Evolutionary conservation across 2,888 invertebrate genomes (phyloP).

Genomic region (Prenolepis imparis): DNA sequence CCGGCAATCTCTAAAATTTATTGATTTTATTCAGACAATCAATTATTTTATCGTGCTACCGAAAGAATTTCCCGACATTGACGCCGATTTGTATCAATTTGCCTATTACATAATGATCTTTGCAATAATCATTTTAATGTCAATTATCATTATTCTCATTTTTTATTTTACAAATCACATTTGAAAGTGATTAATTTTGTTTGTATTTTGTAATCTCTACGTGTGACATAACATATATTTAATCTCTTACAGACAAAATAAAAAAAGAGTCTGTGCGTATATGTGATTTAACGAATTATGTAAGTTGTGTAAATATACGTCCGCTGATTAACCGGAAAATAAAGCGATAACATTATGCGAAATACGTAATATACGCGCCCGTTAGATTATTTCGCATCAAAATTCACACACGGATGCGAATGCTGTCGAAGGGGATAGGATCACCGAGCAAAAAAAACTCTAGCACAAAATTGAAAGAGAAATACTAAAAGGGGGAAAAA

Average conservation of each 20-base stretch:
- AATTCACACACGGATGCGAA: slow-evolving; percentile 52
- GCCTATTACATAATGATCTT: neutral
- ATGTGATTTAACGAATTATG: neutral
- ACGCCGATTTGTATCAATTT: slow-evolving; percentile 7
- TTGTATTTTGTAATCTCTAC: neutral
- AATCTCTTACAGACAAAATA: neutral
- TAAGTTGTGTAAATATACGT: slow-evolving; percentile 17
- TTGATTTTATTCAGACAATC: slow-evolving; percentile 1
- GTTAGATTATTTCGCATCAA: slow-evolving; percentile 48
- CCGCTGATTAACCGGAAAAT: slow-evolving; percentile 10
- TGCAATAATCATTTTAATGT: neutral
- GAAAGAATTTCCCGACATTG: slow-evolving; percentile 10
- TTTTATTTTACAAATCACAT: neutral
- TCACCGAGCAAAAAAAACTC: slow-evolving; percentile 63
- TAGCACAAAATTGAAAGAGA: slow-evolving; percentile 59
- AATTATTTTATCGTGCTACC: slow-evolving; percentile 49
- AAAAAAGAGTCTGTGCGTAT: neutral
- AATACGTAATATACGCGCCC: slow-evolving; percentile 1
- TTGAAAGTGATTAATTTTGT: slow-evolving; percentile 3
- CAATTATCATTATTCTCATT: neutral
- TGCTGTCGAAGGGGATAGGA: slow-evolving; percentile 48
- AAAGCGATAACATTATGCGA: slow-evolving; percentile 34
- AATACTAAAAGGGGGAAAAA: slow-evolving; percentile 53
- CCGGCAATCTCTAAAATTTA: neutral
- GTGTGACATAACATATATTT: neutral